Base-by-base conservation (phyloP, 2,113 vertebrate genomes). In the Jacana jacana region DNA sequence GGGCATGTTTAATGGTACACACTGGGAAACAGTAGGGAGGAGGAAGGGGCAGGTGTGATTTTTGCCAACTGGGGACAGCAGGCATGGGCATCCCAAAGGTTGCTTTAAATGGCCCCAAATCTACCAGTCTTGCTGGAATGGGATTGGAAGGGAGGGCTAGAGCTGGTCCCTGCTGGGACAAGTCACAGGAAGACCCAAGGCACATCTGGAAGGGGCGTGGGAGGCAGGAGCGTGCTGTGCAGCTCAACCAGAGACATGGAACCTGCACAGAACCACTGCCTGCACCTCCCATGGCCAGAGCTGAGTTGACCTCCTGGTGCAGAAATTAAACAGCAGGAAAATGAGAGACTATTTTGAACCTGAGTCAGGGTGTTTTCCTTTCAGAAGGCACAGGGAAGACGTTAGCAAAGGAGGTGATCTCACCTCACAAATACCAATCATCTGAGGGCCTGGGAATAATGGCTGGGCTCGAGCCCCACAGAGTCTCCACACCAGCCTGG, bases 191-290 rank as follows among this genome's bases (percentile, higher is more conserved):
- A 64, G 48, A 68, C 4, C n/a, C 2, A 0, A 39, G 13, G 22
- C 33, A 27, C 0, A 0, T 40, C n/a, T 82, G 66, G 30, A 66
- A 83, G 39, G 33, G 55, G 58, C 86, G 23, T 0, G 1, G 18
- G 17, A 46, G 46, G 10, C 31, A 66, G 68, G 58, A 80, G 27
- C 1, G 1, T 13, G 28, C 2, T 3, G 6, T 31, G 23, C 49
- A 42, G 52, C 51, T 77, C 58, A 30, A 18, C 27, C 14, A 3
- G 57, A 27, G 31, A n/a, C 11, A 3, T 1, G 39, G 48, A n/a
- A 64, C 30, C 8, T 18, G 39, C 75, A 18, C 42, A 39, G n/a
- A 65, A 51, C 27, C 81, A n/a, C 55, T 1, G 1, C 51, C 55
- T 55, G 37, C 83, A 71, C 37, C 39, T 69, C 77, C 48, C 44